phyloP scores from a whole-genome alignment of 2,113 vertebrate species.

The Lota lota region DNA sequence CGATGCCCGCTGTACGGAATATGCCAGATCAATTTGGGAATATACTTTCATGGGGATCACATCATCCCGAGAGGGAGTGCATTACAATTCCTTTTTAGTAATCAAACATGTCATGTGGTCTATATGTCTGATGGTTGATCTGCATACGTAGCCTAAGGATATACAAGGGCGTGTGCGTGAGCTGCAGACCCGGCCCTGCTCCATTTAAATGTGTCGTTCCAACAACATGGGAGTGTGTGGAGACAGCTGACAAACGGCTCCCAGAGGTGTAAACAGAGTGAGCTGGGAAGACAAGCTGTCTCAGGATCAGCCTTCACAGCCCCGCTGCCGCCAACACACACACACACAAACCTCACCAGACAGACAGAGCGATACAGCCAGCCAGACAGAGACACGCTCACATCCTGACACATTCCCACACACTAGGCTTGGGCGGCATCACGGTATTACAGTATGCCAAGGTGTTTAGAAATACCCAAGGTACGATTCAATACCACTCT shows the following conservation, averaged over 20 bases:
- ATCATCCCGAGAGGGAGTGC: no score
- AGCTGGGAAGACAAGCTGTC: conserved; percentile 44
- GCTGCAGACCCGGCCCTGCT: conserved; percentile 35
- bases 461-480: no score
- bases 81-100: no score
- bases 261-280: conserved; percentile 69
- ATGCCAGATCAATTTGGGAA: no score
- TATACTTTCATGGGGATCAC: no score
- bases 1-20: no score
- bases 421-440: not conserved
- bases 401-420: conserved; percentile 8
- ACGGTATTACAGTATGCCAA: no score
- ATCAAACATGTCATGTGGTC: no score
- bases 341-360: not conserved
- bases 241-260: conserved; percentile 62
- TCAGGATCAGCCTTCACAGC: conserved; percentile 46
- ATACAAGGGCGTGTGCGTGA: conserved; percentile 13
- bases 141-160: no score
- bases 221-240: conserved; percentile 54
- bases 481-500: no score
- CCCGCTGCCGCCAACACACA: not conserved
- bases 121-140: no score
- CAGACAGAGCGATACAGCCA: not conserved
- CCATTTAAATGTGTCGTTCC: conserved; percentile 45
- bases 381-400: not conserved